Evolutionary conservation across 2,797 vertebrate species (phyloP).

Genomic region (Cuculus canorus): DNA sequence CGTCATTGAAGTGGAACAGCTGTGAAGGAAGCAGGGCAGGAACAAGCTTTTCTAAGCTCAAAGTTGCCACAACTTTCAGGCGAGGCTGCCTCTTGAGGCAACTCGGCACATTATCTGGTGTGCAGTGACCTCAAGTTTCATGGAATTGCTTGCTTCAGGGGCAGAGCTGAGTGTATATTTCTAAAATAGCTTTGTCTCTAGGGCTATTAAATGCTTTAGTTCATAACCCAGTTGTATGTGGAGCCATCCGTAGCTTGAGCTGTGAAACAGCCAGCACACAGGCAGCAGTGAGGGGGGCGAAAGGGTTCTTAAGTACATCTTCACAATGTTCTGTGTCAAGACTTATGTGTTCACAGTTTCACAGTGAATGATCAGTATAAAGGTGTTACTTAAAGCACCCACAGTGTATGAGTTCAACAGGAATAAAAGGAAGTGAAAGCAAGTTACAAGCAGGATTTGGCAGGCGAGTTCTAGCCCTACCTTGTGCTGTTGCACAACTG

Average conservation of each 20-base stretch:
- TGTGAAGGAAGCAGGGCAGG: not conserved
- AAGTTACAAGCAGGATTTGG: not conserved
- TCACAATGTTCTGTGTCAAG: not conserved
- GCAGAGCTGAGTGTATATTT: not conserved
- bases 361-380: not conserved
- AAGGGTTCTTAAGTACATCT: too few relatives aligned
- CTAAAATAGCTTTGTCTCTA: not conserved
- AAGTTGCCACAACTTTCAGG: not conserved
- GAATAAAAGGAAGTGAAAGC: not conserved
- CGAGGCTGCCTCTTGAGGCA: not conserved
- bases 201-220: not conserved
- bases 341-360: not conserved
- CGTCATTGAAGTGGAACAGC: not conserved
- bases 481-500: too few relatives aligned
- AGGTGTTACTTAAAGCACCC: not conserved
- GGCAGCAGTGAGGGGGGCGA: not conserved
- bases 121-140: not conserved
- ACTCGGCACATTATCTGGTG: not conserved
- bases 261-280: fast-evolving
- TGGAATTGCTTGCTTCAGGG: not conserved
- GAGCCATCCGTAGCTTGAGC: not conserved
- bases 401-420: not conserved
- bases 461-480: not conserved
- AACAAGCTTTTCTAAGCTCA: not conserved
- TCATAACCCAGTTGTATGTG: not conserved